These are phyloP conservation scores for Caenorhabditis drosophilae DNA, from an alignment of 2,888 invertebrate genomes.

Conservation along the genomic window DNA sequence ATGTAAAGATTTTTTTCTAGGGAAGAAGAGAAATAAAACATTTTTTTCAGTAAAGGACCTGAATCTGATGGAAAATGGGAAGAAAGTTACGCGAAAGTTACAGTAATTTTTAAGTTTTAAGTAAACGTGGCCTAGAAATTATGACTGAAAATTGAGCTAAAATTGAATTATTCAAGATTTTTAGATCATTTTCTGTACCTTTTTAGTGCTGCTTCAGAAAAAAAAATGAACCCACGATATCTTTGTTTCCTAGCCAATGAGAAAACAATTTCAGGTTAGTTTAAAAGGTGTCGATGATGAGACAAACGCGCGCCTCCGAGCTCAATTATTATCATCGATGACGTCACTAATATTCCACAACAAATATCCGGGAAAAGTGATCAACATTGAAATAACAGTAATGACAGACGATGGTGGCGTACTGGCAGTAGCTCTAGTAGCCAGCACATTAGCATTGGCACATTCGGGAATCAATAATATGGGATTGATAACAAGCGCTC, in stretches of 20 bases:
- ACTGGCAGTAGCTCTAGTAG: conserved; percentile 35
- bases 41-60: conserved; percentile 24
- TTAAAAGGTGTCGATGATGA: conserved; percentile 33
- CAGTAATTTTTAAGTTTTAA: conserved; percentile 4
- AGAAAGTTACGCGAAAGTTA: conserved; percentile 19
- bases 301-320: conserved; percentile 25
- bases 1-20: conserved; percentile 29
- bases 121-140: conserved; percentile 2
- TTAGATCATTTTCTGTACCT: neutral
- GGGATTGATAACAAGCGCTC: conserved; percentile 18
- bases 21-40: neutral
- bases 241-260: no score
- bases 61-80: conserved; percentile 40
- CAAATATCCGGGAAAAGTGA: conserved; percentile 49
- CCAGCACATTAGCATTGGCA: conserved; percentile 43
- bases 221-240: no score
- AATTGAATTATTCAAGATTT: no score
- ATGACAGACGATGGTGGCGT: conserved; percentile 49
- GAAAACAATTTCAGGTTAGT: conserved; percentile 1
- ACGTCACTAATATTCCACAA: conserved; percentile 37
- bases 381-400: conserved; percentile 46
- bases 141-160: no score
- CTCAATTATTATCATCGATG: conserved; percentile 37
- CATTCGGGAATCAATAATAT: conserved; percentile 45
- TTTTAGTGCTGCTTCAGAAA: no score